Evolutionary conservation across 1,140 invertebrate species (phyloP).

Genomic region (Ptiloglossa arizonensis): DNA sequence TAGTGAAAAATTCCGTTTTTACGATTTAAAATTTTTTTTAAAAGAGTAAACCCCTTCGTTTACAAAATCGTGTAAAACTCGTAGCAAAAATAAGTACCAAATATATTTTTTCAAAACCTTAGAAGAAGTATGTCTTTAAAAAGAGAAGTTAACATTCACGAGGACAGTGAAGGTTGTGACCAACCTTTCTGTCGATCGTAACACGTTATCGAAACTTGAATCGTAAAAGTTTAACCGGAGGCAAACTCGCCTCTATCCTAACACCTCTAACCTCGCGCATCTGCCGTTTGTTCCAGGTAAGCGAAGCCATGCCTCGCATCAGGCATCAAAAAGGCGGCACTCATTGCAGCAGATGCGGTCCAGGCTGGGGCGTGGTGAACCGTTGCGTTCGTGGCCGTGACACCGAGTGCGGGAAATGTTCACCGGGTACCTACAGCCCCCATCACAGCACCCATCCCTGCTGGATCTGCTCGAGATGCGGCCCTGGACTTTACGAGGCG

Average conservation of each 20-base stretch:
- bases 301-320: constrained; percentile 72
- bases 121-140: no score
- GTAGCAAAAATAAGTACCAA: no score
- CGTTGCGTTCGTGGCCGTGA: constrained; percentile 73
- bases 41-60: no score
- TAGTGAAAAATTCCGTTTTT: no score
- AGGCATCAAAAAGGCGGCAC: constrained; percentile 75
- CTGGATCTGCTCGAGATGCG: constrained; percentile 81
- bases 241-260: background rate
- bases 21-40: no score
- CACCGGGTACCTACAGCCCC: constrained; percentile 78
- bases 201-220: no score
- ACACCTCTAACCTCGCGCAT: constrained; percentile 13
- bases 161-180: no score
- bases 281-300: constrained; percentile 67
- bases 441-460: constrained; percentile 80
- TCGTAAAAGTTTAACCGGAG: background rate
- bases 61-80: no score
- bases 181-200: no score
- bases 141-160: no score
- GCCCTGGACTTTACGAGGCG: constrained; percentile 80
- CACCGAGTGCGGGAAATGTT: constrained; percentile 79
- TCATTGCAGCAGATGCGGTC: constrained; percentile 78
- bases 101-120: no score
- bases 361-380: constrained; percentile 80